These are phyloP conservation scores for Sylvilagus bachmani DNA, from an alignment of 2,113 vertebrate genomes.

Conservation along the genomic window DNA sequence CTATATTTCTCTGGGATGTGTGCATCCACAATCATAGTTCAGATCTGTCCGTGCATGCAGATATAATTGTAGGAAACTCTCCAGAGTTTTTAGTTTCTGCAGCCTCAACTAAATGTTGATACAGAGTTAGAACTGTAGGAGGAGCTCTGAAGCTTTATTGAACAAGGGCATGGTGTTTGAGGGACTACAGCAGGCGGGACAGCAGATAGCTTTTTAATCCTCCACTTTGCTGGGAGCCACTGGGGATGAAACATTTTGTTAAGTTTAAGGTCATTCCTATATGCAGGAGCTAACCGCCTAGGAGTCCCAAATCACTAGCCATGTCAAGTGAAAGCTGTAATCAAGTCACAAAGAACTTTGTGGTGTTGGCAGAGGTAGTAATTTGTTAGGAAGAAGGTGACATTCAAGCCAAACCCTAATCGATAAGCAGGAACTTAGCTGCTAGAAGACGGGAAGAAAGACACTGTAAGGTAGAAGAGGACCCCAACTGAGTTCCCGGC, in stretches of 20 bases:
- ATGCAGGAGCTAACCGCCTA: not conserved
- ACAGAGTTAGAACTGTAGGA: slow-evolving; percentile 14
- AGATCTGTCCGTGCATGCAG: slow-evolving; percentile 37
- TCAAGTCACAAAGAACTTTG: not conserved
- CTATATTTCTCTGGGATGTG: slow-evolving; percentile 61
- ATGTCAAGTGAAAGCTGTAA: not conserved
- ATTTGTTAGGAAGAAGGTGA: not conserved
- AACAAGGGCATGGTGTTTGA: not conserved
- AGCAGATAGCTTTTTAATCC: not conserved
- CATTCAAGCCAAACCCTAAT: not conserved
- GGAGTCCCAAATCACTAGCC: not conserved
- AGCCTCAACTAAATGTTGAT: not conserved
- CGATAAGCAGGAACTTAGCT: not conserved
- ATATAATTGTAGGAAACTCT: not conserved
- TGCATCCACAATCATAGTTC: slow-evolving; percentile 48
- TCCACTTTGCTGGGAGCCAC: not conserved
- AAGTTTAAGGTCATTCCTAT: not conserved
- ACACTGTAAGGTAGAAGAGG: not conserved
- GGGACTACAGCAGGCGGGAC: not conserved
- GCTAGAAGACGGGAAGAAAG: not conserved
- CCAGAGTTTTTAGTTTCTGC: slow-evolving; percentile 8
- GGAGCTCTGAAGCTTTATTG: too few relatives aligned
- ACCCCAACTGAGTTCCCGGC: too few relatives aligned
- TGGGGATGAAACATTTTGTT: not conserved
- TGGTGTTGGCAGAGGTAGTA: not conserved